Conservation (phyloP, 2,888 invertebrate species). For the Orchesella flavescens region DNA sequence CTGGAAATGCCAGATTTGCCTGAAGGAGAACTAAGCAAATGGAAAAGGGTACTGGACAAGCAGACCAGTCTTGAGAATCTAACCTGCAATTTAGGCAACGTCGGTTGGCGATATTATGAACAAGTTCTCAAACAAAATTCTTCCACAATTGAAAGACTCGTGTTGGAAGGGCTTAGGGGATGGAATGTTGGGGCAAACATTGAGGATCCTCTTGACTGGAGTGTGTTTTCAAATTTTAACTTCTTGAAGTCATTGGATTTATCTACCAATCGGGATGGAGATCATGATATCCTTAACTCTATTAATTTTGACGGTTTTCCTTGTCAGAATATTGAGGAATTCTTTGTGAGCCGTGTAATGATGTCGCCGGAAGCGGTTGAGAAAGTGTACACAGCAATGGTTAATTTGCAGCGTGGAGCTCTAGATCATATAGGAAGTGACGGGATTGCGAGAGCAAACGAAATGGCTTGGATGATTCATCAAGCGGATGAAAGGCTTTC, state of each 20-base stretch:
- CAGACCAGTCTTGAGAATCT: slow-evolving; percentile 40
- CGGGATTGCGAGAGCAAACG: slow-evolving; percentile 52
- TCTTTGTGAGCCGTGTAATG: slow-evolving; percentile 50
- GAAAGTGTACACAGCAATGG: slow-evolving; percentile 57
- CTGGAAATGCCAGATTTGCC: slow-evolving; percentile 57
- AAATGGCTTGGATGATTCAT: slow-evolving; percentile 47
- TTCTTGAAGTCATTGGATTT: slow-evolving; percentile 36
- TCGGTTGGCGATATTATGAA: slow-evolving; percentile 53
- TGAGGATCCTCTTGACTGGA: slow-evolving; percentile 54
- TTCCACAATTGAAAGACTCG: slow-evolving; percentile 32
- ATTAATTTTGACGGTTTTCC: slow-evolving; percentile 54
- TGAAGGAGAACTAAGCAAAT: slow-evolving; percentile 30
- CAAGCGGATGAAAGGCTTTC: slow-evolving; percentile 21
- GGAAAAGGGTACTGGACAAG: slow-evolving; percentile 56
- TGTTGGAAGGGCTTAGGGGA: slow-evolving; percentile 43
- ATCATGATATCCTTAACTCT: slow-evolving; percentile 39
- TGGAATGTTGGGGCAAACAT: slow-evolving; percentile 22
- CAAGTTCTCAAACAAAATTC: slow-evolving; percentile 31
- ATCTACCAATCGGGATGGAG: slow-evolving; percentile 30
- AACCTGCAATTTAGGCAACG: slow-evolving; percentile 32
- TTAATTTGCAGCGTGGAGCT: slow-evolving; percentile 42
- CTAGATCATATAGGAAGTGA: slow-evolving; percentile 54
- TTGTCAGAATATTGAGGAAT: slow-evolving; percentile 44
- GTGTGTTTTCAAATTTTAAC: slow-evolving; percentile 34
- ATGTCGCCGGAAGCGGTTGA: slow-evolving; percentile 53